Evolutionary conservation across 1,140 invertebrate species (phyloP), one percentile per base, ranked within the genome.

Genomic region (Anastatus disparis): DNA sequence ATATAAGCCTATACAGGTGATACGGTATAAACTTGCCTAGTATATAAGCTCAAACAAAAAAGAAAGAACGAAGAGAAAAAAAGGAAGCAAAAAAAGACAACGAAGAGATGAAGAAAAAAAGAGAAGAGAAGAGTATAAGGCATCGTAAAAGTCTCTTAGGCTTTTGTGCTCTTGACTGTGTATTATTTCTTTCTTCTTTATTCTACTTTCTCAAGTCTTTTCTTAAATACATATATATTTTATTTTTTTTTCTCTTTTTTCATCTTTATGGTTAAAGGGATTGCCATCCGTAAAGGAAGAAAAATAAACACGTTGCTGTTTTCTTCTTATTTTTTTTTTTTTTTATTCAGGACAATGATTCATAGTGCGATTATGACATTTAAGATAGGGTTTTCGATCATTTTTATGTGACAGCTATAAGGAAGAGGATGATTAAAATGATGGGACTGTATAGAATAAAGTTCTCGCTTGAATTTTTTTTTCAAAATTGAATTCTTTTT

Each of bases 251-350:
- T n/a, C n/a, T n/a, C n/a, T n/a, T n/a, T n/a, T n/a, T n/a, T n/a
- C n/a, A n/a, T n/a, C n/a, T n/a, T n/a, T n/a, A n/a, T n/a, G n/a
- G n/a, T n/a, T n/a, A n/a, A n/a, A n/a, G n/a, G n/a, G n/a, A n/a
- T n/a, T n/a, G n/a, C n/a, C n/a, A n/a, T n/a, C n/a, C n/a, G n/a
- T n/a, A n/a, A n/a, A 50, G 13, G 22, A 13, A 17, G 26, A 27
- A 24, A 46, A 58, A 67, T 67, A 67, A 67, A 67, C 56, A 46
- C 53, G 38, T 17, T 67, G 53, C n/a, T n/a, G n/a, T n/a, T n/a
- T n/a, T n/a, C n/a, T n/a, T n/a, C n/a, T n/a, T n/a, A n/a, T n/a
- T n/a, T n/a, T n/a, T n/a, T n/a, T n/a, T n/a, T n/a, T 67, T 67
- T 67, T 46, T 38, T 22, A 56, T 52, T 58, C 26, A 17, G 50